These are phyloP conservation scores for Tetragonula clypearis DNA, from an alignment of 1,140 invertebrate genomes.

Conservation along the genomic window DNA sequence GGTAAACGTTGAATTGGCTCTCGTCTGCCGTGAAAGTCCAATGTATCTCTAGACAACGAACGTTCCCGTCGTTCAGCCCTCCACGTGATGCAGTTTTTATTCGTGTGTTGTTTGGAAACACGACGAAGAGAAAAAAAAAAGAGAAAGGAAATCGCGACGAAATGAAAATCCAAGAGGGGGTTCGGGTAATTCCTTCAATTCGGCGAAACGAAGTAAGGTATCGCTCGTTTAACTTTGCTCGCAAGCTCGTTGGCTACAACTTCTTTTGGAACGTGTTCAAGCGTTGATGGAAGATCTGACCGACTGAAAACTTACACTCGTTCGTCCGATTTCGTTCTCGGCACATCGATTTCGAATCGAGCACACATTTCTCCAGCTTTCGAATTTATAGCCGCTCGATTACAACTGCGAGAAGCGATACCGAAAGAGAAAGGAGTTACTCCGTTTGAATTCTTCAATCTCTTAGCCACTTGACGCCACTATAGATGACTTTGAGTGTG, in stretches of 20 bases:
- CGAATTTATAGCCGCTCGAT: background rate
- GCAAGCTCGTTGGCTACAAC: conserved; percentile 64
- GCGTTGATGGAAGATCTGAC: conserved; percentile 72
- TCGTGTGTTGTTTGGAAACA: background rate
- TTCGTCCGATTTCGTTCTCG: conserved; percentile 43
- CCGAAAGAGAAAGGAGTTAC: background rate
- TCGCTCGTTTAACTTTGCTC: conserved; percentile 29
- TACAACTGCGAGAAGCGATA: background rate
- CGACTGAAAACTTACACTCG: conserved; percentile 66
- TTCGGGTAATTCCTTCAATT: background rate
- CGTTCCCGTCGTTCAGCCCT: background rate
- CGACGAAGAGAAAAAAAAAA: background rate
- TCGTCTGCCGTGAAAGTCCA: too few species aligned
- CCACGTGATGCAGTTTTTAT: background rate
- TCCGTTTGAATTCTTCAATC: too few species aligned
- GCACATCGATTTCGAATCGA: too few species aligned
- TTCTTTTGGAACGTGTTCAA: conserved; percentile 77
- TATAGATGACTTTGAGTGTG: too few species aligned
- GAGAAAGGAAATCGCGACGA: background rate
- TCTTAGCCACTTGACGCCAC: too few species aligned
- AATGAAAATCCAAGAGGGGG: background rate
- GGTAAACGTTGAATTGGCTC: too few species aligned
- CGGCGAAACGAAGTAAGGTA: conserved; percentile 1
- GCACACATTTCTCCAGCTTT: background rate
- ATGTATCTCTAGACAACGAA: background rate